Evolutionary conservation across 2,888 invertebrate genomes (phyloP).

Genomic region (Tetragnatha montana): DNA sequence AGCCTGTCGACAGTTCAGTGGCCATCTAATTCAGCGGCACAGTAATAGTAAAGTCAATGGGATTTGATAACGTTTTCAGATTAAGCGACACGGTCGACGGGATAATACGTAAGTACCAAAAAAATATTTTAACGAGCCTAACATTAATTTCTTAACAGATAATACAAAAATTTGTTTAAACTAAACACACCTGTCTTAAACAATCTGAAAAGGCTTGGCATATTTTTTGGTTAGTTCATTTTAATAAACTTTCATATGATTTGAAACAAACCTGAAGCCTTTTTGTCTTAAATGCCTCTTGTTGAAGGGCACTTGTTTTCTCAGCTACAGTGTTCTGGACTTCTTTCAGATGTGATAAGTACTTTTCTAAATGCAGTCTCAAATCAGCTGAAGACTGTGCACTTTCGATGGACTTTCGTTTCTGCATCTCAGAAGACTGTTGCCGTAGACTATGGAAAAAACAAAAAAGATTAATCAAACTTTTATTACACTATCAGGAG

Average conservation of each 20-base stretch:
- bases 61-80: too few relatives aligned
- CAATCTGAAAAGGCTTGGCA: neutral
- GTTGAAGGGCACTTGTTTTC: slow-evolving; percentile 95
- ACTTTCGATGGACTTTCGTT: slow-evolving; percentile 96
- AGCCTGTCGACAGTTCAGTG: too few relatives aligned
- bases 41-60: too few relatives aligned
- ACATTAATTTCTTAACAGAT: neutral
- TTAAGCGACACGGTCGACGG: too few relatives aligned
- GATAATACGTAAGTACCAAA: too few relatives aligned
- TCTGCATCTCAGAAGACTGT: slow-evolving; percentile 98
- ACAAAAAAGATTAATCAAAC: neutral
- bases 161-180: neutral
- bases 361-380: slow-evolving; percentile 97
- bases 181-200: neutral
- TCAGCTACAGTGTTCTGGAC: slow-evolving; percentile 97
- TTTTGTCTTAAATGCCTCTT: slow-evolving; percentile 96
- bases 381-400: slow-evolving; percentile 98
- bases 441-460: slow-evolving; percentile 83
- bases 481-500: too few relatives aligned
- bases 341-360: slow-evolving; percentile 98
- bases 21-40: too few relatives aligned
- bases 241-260: neutral
- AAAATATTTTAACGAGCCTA: too few relatives aligned
- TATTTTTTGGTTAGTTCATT: neutral
- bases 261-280: slow-evolving; percentile 80